Evolutionary conservation across 2,888 invertebrate genomes (phyloP).

Genomic region (Lepidocyrtinus sp.): DNA sequence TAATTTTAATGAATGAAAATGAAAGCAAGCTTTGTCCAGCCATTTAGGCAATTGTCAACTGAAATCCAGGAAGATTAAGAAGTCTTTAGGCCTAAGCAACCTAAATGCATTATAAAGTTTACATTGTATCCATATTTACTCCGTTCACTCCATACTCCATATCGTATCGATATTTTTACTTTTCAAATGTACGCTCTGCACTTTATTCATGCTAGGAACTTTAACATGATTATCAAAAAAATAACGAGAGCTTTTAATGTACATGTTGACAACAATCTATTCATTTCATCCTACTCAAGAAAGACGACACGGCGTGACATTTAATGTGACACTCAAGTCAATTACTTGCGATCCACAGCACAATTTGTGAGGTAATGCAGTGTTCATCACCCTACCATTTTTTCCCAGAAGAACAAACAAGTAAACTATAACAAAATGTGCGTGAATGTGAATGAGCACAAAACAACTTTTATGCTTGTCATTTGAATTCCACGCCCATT

Average conservation of each 20-base stretch:
- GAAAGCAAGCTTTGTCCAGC: constrained; percentile 7
- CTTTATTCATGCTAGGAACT: too few species aligned
- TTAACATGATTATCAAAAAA: too few species aligned
- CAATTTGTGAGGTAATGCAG: background rate
- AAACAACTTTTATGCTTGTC: background rate
- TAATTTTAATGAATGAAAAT: background rate
- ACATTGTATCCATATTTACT: too few species aligned
- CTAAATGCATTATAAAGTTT: too few species aligned
- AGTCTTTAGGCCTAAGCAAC: too few species aligned
- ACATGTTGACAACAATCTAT: background rate
- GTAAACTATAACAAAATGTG: background rate
- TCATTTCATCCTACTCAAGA: background rate
- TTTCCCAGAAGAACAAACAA: background rate
- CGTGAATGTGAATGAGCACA: background rate
- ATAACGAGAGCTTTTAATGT: background rate
- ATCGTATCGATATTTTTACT: too few species aligned
- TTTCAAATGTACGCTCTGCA: too few species aligned
- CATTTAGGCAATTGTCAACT: too few species aligned
- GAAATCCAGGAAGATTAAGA: too few species aligned
- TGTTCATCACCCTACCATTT: background rate
- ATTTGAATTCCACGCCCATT: background rate
- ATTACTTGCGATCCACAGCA: background rate
- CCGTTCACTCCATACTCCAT: too few species aligned
- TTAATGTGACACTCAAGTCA: background rate
- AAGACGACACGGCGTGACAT: background rate